A percentile compares a stretch with the other conserved stretches of the same genome.
Evolutionary conservation across 2,113 vertebrate species (phyloP).

Genomic region (Centropristis striata): DNA sequence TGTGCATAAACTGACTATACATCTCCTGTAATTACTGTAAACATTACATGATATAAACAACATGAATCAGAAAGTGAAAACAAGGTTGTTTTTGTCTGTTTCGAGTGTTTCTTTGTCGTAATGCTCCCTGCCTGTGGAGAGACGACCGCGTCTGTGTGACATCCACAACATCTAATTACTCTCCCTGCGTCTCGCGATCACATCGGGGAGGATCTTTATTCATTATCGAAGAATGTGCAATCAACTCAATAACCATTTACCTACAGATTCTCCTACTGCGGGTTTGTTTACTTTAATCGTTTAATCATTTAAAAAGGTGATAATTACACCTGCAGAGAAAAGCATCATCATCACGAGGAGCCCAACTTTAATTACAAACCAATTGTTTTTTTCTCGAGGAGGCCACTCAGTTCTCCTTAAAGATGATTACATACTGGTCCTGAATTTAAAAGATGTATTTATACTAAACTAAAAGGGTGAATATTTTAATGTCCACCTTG

Average conservation of each 20-base stretch:
- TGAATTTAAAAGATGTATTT: not conserved
- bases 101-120: not conserved
- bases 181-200: not conserved
- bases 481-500: not conserved
- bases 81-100: not conserved
- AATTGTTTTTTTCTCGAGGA: constrained; percentile 8
- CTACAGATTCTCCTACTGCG: not conserved
- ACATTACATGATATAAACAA: not conserved
- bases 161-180: constrained; percentile 16
- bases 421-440: not conserved
- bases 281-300: constrained; percentile 60
- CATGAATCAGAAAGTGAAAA: not conserved
- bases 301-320: constrained; percentile 56
- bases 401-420: not conserved
- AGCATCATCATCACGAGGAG: not conserved
- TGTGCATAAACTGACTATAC: too few relatives aligned
- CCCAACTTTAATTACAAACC: constrained; percentile 32
- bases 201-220: constrained; percentile 6
- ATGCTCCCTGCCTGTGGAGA: fast-evolving
- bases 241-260: constrained; percentile 27
- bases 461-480: not conserved
- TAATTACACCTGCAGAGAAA: constrained; percentile 33
- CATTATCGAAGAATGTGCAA: constrained; percentile 64
- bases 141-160: not conserved
- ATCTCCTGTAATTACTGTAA: too few relatives aligned